phyloP scores from a whole-genome alignment of 2,888 invertebrate species.

The Polydrusus cervinus region DNA sequence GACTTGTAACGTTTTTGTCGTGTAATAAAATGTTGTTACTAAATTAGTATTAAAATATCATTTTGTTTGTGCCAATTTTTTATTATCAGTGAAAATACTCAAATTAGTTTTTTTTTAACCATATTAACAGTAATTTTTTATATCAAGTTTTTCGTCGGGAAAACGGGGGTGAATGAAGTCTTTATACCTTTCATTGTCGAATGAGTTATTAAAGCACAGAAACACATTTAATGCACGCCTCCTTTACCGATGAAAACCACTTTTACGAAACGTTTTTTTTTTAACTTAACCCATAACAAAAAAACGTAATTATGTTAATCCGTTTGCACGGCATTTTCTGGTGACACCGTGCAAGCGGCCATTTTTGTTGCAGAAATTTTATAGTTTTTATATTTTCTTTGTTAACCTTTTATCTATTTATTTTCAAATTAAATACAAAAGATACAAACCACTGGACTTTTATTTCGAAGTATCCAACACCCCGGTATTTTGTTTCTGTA shows the following conservation, averaged over 20 bases:
- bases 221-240: too few relatives aligned
- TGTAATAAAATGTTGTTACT: constrained; percentile 14
- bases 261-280: neutral
- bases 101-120: neutral
- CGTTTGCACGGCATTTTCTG: too few relatives aligned
- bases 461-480: too few relatives aligned
- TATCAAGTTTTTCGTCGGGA: neutral
- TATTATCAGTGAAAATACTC: constrained; percentile 22
- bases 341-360: neutral
- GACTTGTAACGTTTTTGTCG: constrained; percentile 26
- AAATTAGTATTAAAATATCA: constrained; percentile 8
- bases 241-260: too few relatives aligned
- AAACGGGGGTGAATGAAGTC: too few relatives aligned
- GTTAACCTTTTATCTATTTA: constrained; percentile 46
- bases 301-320: neutral
- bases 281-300: neutral
- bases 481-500: neutral
- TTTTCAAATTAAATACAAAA: constrained; percentile 41
- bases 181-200: too few relatives aligned
- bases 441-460: neutral
- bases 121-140: neutral
- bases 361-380: constrained; percentile 31
- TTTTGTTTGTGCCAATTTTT: constrained; percentile 20
- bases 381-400: constrained; percentile 41
- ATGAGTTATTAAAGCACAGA: too few relatives aligned